Conservation (phyloP, 2,113 vertebrate species). For the Chloebia gouldiae region DNA sequence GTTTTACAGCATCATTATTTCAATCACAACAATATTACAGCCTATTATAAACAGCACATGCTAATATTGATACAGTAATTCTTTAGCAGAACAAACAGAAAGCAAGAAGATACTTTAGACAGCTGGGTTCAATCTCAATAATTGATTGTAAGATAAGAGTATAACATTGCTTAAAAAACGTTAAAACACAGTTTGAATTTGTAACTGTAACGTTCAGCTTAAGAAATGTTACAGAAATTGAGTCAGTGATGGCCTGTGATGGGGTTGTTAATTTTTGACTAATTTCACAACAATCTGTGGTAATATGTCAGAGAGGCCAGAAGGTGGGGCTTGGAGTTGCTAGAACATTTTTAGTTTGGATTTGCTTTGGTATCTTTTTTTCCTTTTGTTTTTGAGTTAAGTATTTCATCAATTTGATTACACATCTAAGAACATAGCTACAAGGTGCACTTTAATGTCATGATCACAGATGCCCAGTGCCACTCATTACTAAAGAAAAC, state of each 20-base stretch:
- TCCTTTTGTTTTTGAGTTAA: not conserved
- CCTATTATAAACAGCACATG: not conserved
- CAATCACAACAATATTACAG: not conserved
- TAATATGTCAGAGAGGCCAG: not conserved
- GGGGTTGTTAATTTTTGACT: not conserved
- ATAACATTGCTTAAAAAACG: not conserved
- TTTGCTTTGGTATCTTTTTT: not conserved
- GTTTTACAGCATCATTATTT: not conserved
- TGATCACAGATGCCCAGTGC: not conserved
- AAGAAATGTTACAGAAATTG: not conserved
- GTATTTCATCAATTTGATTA: not conserved
- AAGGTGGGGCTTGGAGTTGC: not conserved
- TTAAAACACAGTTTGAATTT: not conserved
- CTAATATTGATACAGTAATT: not conserved
- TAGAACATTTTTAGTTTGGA: not conserved
- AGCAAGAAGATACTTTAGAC: not conserved
- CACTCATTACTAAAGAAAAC: not conserved
- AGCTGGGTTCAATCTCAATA: too few species aligned
- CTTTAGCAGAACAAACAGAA: not conserved
- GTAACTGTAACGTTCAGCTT: not conserved
- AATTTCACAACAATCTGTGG: not conserved
- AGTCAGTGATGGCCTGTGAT: not conserved
- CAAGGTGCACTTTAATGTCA: not conserved
- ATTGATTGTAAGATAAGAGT: not conserved
- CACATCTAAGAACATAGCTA: not conserved